Evolutionary conservation across 2,113 vertebrate species (phyloP), one percentile per base, ranked within the genome.

Genomic region (Percina caprodes): DNA sequence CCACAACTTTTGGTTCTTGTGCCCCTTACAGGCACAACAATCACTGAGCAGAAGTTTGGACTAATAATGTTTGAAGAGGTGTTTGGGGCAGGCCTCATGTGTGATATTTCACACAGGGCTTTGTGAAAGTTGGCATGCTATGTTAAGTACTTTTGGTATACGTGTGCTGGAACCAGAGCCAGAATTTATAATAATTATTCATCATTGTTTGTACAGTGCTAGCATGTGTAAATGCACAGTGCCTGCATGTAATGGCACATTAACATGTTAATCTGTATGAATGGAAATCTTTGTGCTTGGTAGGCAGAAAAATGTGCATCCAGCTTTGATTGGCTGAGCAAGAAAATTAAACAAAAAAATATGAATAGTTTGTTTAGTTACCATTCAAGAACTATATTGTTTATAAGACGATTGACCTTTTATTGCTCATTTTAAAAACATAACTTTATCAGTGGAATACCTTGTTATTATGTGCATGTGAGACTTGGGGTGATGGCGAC

Each of bases 21-120:
- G 66, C 33, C 23, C 21, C 23, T 59, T 16, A 68, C 59, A 48
- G 18, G 33, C 61, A 21, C 33, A 26, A 35, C n/a, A 58, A 60
- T n/a, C 58, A 45, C 68, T 18, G 45, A 54, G 58, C 30, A n/a
- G 30, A 46, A 69, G 35, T 60, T 45, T 52, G 63, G 72, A 75
- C 85, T 75, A 68, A 73, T 66, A 56, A 55, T 26, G 54, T 73
- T 62, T 85, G 59, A 68, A 71, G 61, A 75, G 58, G 83, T 69
- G 79, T 83, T 69, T 74, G 74, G 39, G 74, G 65, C 65, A 51
- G 3, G 24, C 61, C 33, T 70, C 42, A 76, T 23, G 86, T 88
- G 89, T 69, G 85, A 84, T 58, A 91, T 92, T 91, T 93, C 89
- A 92, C 89, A 89, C 74, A 4, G 23, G 46, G 51, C 35, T 78